These are phyloP conservation scores for Phyllopteryx taeniolatus DNA, from an alignment of 2,113 vertebrate genomes.

Conservation along the genomic window DNA sequence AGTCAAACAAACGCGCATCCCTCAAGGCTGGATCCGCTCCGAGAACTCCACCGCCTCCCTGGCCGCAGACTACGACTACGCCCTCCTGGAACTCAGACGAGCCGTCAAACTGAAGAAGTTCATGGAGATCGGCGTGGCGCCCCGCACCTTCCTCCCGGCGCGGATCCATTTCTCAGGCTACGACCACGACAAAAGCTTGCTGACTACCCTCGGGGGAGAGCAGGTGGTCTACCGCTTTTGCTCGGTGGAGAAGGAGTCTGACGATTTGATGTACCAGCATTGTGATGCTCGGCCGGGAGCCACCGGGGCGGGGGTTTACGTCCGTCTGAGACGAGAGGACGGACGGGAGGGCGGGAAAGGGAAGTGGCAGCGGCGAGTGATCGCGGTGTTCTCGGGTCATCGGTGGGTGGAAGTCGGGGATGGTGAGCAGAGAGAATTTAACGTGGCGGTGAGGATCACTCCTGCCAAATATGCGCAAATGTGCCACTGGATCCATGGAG, in stretches of 20 bases:
- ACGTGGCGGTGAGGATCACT: slow-evolving; percentile 91
- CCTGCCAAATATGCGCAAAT: slow-evolving; percentile 91
- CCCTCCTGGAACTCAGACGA: slow-evolving; percentile 86
- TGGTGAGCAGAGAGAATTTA: slow-evolving; percentile 83
- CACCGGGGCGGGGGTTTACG: slow-evolving; percentile 86
- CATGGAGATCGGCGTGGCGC: slow-evolving; percentile 87
- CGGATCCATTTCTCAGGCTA: slow-evolving; percentile 94
- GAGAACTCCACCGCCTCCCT: slow-evolving; percentile 55
- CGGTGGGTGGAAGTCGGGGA: slow-evolving; percentile 83
- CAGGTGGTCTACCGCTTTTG: slow-evolving; percentile 91
- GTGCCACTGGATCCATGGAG: slow-evolving; percentile 89
- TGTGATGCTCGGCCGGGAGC: slow-evolving; percentile 87
- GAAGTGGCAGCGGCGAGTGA: slow-evolving; percentile 86
- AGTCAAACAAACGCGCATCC: slow-evolving; percentile 82
- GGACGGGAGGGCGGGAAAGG: slow-evolving; percentile 45
- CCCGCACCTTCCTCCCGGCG: slow-evolving; percentile 65
- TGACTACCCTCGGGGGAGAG: slow-evolving; percentile 38
- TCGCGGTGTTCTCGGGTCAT: slow-evolving; percentile 88
- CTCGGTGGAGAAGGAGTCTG: slow-evolving; percentile 83
- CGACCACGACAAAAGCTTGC: slow-evolving; percentile 80
- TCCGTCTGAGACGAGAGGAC: slow-evolving; percentile 73
- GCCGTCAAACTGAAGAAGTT: slow-evolving; percentile 74
- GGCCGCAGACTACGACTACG: slow-evolving; percentile 85
- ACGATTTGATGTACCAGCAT: slow-evolving; percentile 86
- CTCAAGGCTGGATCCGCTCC: slow-evolving; percentile 82